A percentile compares a stretch with the other conserved stretches of the same genome.
These are phyloP conservation scores for Agrilus mali DNA, from an alignment of 2,888 invertebrate genomes.

Conservation along the genomic window DNA sequence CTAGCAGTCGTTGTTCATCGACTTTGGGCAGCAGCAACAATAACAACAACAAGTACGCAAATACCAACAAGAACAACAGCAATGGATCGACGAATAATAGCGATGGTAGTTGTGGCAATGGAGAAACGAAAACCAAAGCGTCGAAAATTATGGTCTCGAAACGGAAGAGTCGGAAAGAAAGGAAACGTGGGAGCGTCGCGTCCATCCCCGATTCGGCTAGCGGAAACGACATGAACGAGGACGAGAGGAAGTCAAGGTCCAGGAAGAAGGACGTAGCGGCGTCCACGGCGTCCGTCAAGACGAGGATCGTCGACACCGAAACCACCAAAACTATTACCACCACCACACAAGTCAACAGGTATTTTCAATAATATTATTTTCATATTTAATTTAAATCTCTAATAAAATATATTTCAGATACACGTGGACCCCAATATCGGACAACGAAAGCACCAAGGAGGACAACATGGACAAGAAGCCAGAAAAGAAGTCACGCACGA, in stretches of 20 bases:
- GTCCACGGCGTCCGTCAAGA: slow-evolving; percentile 15
- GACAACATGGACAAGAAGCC: slow-evolving; percentile 12
- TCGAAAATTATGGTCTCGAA: not conserved
- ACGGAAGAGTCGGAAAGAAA: too few relatives aligned
- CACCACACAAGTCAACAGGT: slow-evolving; percentile 24
- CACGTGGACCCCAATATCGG: slow-evolving; percentile 27
- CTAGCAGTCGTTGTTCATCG: slow-evolving; percentile 11
- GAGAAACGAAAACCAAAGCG: not conserved
- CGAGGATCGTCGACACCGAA: slow-evolving; percentile 24
- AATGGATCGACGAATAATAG: slow-evolving; percentile 3
- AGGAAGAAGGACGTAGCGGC: slow-evolving; percentile 2
- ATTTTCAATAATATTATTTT: too few relatives aligned
- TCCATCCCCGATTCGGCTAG: not conserved
- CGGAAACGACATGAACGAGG: slow-evolving; percentile 6
- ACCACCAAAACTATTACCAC: slow-evolving; percentile 26
- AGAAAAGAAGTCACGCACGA: slow-evolving; percentile 29
- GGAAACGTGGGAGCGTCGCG: too few relatives aligned
- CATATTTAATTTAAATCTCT: not conserved
- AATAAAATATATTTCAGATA: slow-evolving; percentile 14
- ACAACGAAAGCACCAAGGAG: slow-evolving; percentile 17
- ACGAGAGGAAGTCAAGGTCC: slow-evolving; percentile 6
- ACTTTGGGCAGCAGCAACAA: slow-evolving; percentile 1
- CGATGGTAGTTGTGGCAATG: too few relatives aligned
- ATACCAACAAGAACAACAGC: slow-evolving; percentile 9
- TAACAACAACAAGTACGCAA: slow-evolving; percentile 2